Percentiles rank a stretch among this genome's conserved stretches.
These are phyloP conservation scores for Hydriomena furcata DNA, from an alignment of 2,888 invertebrate species.

Conservation along the genomic window DNA sequence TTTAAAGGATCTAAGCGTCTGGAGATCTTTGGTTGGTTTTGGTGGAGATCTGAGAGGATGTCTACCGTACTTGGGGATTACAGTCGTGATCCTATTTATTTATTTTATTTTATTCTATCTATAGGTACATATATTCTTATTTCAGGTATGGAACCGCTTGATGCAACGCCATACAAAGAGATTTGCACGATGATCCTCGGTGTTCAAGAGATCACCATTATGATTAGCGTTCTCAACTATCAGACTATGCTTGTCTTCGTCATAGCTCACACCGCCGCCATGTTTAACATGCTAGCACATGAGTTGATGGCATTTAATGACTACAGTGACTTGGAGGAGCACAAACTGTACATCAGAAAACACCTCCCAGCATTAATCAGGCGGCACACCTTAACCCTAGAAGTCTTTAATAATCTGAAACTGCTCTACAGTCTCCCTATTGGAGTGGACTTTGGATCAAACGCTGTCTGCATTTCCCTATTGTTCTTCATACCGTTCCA, in stretches of 20 bases:
- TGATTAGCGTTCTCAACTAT: conserved; percentile 54
- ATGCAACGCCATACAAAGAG: conserved; percentile 52
- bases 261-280: conserved; percentile 61
- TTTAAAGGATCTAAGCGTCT: too few relatives aligned
- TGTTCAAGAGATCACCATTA: conserved; percentile 52
- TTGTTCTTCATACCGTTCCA: conserved; percentile 59
- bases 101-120: too few relatives aligned
- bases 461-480: conserved; percentile 61
- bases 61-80: too few relatives aligned
- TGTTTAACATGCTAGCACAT: conserved; percentile 59
- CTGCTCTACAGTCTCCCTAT: conserved; percentile 61
- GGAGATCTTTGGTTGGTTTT: too few relatives aligned
- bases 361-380: conserved; percentile 47
- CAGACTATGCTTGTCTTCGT: conserved; percentile 61
- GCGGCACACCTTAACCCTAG: conserved; percentile 55
- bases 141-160: conserved; percentile 61
- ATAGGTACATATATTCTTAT: conserved; percentile 11
- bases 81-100: too few relatives aligned
- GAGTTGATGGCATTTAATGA: conserved; percentile 54
- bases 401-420: conserved; percentile 51
- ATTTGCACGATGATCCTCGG: conserved; percentile 53
- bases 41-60: too few relatives aligned
- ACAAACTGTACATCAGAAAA: conserved; percentile 43
- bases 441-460: conserved; percentile 65
- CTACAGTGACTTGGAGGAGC: conserved; percentile 34